phyloP scores from a whole-genome alignment of 2,888 invertebrate genomes.

The Aleiodes leptofemur region DNA sequence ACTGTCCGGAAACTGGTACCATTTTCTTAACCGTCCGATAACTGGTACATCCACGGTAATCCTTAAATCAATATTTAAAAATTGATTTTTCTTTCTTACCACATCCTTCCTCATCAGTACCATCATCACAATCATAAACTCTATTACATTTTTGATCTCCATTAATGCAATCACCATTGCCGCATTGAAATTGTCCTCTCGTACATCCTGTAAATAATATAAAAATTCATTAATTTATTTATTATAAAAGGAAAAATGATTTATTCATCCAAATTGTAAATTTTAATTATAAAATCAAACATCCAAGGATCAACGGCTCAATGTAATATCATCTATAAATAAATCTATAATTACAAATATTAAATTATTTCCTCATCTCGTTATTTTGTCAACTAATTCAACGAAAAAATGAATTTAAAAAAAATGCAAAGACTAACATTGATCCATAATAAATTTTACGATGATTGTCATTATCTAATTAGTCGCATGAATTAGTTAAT shows the following conservation, averaged over 20 bases:
- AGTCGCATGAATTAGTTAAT: slow-evolving; percentile 24
- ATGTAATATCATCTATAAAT: slow-evolving; percentile 6
- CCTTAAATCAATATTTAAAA: too few species aligned
- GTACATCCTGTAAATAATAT: slow-evolving; percentile 78
- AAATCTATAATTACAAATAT: slow-evolving; percentile 16
- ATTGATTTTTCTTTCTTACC: slow-evolving; percentile 56
- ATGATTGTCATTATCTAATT: background rate
- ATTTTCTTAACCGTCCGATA: too few species aligned
- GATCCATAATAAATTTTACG: slow-evolving; percentile 12
- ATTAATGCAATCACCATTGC: slow-evolving; percentile 80
- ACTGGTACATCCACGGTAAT: too few species aligned
- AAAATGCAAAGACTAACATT: slow-evolving; percentile 30
- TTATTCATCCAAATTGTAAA: slow-evolving; percentile 19
- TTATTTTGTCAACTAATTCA: slow-evolving; percentile 18
- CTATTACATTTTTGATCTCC: slow-evolving; percentile 75
- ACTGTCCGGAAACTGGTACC: too few species aligned
- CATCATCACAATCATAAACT: slow-evolving; percentile 74
- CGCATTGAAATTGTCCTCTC: slow-evolving; percentile 82
- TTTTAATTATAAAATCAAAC: slow-evolving; percentile 31
- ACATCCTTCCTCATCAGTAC: slow-evolving; percentile 74
- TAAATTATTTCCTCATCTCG: background rate
- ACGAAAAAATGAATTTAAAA: background rate
- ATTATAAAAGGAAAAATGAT: background rate
- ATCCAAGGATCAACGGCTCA: slow-evolving; percentile 33
- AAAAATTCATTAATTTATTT: slow-evolving; percentile 31